Evolutionary conservation across 2,113 vertebrate genomes (phyloP).

Genomic region (Hemiprocne comata): DNA sequence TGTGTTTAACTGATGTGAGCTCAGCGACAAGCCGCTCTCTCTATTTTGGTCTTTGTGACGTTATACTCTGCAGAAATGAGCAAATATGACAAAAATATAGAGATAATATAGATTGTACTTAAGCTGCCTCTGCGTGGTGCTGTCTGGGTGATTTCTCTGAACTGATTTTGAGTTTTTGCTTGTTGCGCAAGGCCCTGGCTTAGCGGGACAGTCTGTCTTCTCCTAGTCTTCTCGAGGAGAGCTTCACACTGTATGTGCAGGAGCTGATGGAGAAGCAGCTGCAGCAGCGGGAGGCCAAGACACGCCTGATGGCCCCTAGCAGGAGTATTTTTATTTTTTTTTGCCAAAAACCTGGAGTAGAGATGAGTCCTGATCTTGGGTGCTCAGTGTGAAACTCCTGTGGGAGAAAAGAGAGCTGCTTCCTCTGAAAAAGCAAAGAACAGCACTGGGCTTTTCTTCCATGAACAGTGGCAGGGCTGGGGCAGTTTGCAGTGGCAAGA

Average conservation of each 20-base stretch:
- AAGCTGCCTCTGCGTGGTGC: conserved; percentile 53
- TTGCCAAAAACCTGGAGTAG: neutral
- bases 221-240: neutral
- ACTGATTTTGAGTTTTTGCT: neutral
- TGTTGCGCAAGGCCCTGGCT: neutral
- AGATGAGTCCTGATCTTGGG: neutral
- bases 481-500: neutral
- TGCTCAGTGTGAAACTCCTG: neutral
- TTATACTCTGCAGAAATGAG: conserved; percentile 77
- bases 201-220: neutral
- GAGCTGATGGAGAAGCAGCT: neutral
- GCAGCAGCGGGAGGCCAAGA: neutral
- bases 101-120: conserved; percentile 81
- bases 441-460: neutral
- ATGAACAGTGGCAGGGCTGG: neutral
- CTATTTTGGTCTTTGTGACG: conserved; percentile 82
- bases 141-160: neutral
- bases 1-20: conserved; percentile 73
- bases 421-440: neutral
- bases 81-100: conserved; percentile 76
- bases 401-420: neutral
- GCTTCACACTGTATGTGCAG: accelerated
- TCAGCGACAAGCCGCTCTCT: conserved; percentile 75
- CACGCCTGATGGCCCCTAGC: neutral
- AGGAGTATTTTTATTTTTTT: too few species aligned